Conservation (phyloP, 2,113 vertebrate genomes). For the Mellivora capensis region DNA sequence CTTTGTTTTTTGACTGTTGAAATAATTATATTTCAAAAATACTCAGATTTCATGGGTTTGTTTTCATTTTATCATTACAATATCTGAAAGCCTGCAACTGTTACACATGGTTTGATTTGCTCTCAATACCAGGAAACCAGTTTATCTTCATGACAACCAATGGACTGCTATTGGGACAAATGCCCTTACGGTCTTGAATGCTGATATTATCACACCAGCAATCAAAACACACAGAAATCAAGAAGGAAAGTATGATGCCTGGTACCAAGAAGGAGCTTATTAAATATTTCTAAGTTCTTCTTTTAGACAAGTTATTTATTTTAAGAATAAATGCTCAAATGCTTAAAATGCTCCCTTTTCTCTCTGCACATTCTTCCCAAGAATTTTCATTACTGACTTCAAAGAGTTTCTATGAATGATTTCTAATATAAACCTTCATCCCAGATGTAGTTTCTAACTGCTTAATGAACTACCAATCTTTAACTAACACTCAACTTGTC, state of each 20-base stretch:
- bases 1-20: neutral
- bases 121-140: neutral
- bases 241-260: neutral
- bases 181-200: neutral
- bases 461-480: neutral
- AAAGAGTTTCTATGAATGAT: neutral
- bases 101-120: neutral
- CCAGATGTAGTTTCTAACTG: neutral
- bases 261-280: neutral
- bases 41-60: neutral
- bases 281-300: neutral
- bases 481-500: neutral
- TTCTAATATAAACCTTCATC: neutral
- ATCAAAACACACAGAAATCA: neutral
- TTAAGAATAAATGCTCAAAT: neutral
- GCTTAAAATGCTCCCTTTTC: neutral
- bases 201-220: neutral
- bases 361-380: neutral
- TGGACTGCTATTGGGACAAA: neutral
- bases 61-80: constrained; percentile 21
- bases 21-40: neutral
- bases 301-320: neutral
- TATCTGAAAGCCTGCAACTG: neutral
- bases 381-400: neutral
- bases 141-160: neutral